phyloP scores from a whole-genome alignment of 2,113 vertebrate genomes.

The Oreochromis niloticus region DNA sequence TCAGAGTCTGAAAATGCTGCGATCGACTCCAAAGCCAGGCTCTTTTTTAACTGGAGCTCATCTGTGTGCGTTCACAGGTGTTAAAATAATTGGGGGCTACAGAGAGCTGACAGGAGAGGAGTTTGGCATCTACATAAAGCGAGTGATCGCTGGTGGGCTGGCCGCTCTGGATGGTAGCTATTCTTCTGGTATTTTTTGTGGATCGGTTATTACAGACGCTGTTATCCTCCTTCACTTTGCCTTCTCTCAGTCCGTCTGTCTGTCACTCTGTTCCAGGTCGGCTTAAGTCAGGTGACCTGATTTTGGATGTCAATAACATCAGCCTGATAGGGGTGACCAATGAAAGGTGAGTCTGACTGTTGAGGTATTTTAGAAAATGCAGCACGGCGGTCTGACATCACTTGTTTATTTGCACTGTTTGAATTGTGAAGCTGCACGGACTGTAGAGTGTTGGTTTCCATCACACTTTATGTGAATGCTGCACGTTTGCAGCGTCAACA shows the following conservation, averaged over 20 bases:
- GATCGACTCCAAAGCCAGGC: not conserved
- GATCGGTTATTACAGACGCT: not conserved
- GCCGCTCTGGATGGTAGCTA: slow-evolving; percentile 78
- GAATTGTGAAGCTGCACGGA: not conserved
- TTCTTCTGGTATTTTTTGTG: not conserved
- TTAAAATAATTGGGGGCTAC: slow-evolving; percentile 84
- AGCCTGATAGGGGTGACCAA: slow-evolving; percentile 80
- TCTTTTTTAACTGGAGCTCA: not conserved
- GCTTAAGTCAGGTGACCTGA: slow-evolving; percentile 80
- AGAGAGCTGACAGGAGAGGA: slow-evolving; percentile 78
- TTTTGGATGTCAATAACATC: slow-evolving; percentile 85
- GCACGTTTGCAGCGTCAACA: not conserved
- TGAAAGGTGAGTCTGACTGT: slow-evolving; percentile 71
- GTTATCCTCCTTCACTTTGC: not conserved
- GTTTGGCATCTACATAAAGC: slow-evolving; percentile 84
- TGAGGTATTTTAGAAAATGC: not conserved
- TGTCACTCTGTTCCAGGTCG: slow-evolving; percentile 65
- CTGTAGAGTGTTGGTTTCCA: not conserved
- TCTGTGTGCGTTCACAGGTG: slow-evolving; percentile 58
- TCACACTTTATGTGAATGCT: not conserved
- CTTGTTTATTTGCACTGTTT: not conserved
- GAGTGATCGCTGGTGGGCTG: slow-evolving; percentile 76
- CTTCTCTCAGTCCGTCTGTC: not conserved
- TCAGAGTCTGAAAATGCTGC: not conserved
- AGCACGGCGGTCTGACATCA: not conserved